phyloP scores from a whole-genome alignment of 2,797 vertebrate genomes.

The Avahi laniger region DNA sequence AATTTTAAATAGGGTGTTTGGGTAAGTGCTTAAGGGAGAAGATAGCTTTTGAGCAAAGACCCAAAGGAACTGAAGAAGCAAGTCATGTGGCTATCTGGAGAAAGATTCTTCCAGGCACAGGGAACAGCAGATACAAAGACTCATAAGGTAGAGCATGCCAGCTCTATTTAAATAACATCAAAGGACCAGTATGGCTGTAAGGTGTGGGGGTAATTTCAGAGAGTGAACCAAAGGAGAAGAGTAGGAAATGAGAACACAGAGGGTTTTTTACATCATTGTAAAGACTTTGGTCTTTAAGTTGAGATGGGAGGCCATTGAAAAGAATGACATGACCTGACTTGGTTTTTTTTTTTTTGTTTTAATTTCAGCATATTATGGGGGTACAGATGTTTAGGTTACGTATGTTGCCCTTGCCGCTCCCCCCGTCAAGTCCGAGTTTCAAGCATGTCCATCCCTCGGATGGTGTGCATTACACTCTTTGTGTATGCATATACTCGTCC shows the following conservation, averaged over 20 bases:
- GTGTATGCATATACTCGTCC: too few species aligned
- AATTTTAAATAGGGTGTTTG: not conserved
- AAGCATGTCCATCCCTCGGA: too few species aligned
- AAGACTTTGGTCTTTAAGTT: not conserved
- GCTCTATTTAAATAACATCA: not conserved
- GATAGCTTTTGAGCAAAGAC: not conserved
- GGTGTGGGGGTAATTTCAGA: not conserved
- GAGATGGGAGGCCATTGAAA: not conserved
- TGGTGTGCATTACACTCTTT: too few species aligned
- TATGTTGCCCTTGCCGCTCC: too few species aligned
- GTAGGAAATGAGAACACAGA: not conserved
- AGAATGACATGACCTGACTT: not conserved
- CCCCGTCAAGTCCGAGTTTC: too few species aligned
- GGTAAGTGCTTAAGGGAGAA: not conserved
- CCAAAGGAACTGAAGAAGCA: not conserved
- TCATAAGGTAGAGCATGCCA: not conserved
- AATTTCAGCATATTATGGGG: too few species aligned
- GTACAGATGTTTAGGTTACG: too few species aligned
- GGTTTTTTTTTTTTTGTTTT: not conserved
- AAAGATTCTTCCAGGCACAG: not conserved
- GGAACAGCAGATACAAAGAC: not conserved
- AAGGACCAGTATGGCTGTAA: not conserved
- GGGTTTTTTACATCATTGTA: not conserved
- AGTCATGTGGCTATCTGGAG: not conserved
- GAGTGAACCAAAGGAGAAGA: not conserved